These are phyloP conservation scores for Prunella himalayana DNA, from an alignment of 2,113 vertebrate genomes.

Conservation along the genomic window DNA sequence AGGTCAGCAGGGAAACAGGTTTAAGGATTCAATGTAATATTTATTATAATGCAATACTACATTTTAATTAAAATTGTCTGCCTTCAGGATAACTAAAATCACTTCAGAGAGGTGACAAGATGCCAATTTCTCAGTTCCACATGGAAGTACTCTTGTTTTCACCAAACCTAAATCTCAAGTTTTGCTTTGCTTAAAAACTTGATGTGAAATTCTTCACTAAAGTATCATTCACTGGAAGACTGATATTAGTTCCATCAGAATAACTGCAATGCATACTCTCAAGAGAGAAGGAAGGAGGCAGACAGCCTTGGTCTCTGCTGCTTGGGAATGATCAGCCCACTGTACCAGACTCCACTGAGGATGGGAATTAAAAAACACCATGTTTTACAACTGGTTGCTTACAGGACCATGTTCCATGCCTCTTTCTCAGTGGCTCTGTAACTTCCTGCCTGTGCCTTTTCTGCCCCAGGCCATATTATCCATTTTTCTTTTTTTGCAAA, in stretches of 20 bases:
- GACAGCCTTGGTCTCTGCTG: neutral
- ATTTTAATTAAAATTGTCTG: neutral
- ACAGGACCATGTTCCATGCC: neutral
- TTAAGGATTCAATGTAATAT: neutral
- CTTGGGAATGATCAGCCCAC: neutral
- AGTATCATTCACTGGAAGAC: neutral
- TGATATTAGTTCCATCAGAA: neutral
- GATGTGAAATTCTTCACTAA: neutral
- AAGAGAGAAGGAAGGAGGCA: neutral
- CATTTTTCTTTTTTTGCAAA: neutral
- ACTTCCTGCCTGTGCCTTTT: neutral
- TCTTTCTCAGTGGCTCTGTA: neutral
- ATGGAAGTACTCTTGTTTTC: neutral
- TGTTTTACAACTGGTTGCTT: neutral
- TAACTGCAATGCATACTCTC: neutral
- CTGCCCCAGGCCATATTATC: neutral
- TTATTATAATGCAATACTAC: neutral
- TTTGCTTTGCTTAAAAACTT: neutral
- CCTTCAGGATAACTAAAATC: neutral
- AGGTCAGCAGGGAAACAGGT: neutral
- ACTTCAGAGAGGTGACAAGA: neutral
- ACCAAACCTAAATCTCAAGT: neutral
- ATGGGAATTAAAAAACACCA: neutral
- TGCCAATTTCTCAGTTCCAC: neutral
- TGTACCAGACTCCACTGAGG: neutral